Conservation (phyloP, 2,113 vertebrate genomes). For the Colossoma macropomum region DNA sequence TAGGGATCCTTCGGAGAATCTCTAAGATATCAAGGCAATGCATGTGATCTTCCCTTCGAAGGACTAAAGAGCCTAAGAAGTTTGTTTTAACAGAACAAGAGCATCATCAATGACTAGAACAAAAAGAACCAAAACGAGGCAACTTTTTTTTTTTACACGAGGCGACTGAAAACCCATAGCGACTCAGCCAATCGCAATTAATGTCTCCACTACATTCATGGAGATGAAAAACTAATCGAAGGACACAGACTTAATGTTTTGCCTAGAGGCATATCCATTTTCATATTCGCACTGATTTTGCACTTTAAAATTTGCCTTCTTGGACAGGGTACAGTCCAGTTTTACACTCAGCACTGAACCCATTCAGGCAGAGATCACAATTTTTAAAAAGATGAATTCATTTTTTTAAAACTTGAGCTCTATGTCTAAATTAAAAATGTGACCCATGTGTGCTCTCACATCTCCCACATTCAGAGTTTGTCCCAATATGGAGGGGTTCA, state of each 20-base stretch:
- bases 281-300: conserved; percentile 5
- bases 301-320: background rate
- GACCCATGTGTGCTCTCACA: conserved; percentile 62
- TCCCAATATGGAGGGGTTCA: conserved; percentile 61
- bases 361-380: background rate
- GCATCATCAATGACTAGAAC: conserved; percentile 86
- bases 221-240: conserved; percentile 46
- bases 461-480: conserved; percentile 76
- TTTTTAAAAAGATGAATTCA: conserved; percentile 1
- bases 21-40: conserved; percentile 97
- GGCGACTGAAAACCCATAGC: conserved; percentile 38
- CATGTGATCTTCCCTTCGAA: conserved; percentile 87
- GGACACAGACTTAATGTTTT: conserved; percentile 68
- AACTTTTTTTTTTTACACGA: conserved; percentile 55
- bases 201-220: conserved; percentile 49
- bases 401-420: conserved; percentile 21
- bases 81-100: conserved; percentile 85
- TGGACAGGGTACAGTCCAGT: background rate
- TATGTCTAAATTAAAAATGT: conserved; percentile 25
- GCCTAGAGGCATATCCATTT: conserved; percentile 68
- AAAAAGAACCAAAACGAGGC: conserved; percentile 78
- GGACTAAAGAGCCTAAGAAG: conserved; percentile 82
- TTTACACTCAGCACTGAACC: background rate
- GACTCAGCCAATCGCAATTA: conserved; percentile 42
- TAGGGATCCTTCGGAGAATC: conserved; percentile 89